phyloP scores from a whole-genome alignment of 2,113 vertebrate genomes.

The Chloropsis cyanopogon region DNA sequence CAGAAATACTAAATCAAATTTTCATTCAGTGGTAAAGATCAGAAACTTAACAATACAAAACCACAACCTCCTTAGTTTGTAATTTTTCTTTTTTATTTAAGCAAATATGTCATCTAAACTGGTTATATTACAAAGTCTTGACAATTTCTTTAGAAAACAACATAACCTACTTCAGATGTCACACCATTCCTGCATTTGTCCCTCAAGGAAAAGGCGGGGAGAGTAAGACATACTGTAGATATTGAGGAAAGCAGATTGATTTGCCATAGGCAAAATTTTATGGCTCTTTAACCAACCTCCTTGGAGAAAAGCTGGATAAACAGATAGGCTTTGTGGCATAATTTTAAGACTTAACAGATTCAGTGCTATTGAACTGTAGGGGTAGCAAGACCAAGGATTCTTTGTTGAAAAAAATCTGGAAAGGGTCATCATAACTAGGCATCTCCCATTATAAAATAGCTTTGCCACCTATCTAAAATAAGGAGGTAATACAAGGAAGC shows the following conservation, averaged over 20 bases:
- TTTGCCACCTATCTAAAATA: background rate
- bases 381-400: background rate
- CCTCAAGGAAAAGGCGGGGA: background rate
- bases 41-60: background rate
- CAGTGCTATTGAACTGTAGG: background rate
- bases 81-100: background rate
- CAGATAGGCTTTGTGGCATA: background rate
- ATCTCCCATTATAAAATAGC: background rate
- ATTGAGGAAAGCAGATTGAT: background rate
- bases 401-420: background rate
- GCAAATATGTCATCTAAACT: background rate
- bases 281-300: background rate
- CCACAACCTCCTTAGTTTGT: background rate
- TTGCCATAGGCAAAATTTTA: background rate
- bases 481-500: background rate
- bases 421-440: background rate
- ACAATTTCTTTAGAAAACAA: background rate
- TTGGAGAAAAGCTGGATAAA: background rate
- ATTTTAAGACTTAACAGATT: background rate
- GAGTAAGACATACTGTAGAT: background rate
- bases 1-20: background rate
- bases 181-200: background rate
- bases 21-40: background rate
- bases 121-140: background rate
- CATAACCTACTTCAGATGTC: background rate